A percentile compares a stretch with the other conserved stretches of the same genome.
Conservation (phyloP, 2,888 invertebrate genomes). For the Drosophila lacicola region DNA sequence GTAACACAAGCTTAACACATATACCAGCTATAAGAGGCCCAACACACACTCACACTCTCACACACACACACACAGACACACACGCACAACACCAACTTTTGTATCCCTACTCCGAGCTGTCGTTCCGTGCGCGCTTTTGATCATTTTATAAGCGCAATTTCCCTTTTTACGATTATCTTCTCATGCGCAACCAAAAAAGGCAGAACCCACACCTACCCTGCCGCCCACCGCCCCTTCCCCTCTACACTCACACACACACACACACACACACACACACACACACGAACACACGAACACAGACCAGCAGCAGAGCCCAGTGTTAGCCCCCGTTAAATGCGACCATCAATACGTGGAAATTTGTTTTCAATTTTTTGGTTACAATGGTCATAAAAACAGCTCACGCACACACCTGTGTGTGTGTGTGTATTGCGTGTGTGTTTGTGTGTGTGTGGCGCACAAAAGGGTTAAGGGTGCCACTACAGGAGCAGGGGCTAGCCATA, state of each 20-base stretch:
- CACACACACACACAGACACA: not conserved
- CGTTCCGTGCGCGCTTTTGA: slow-evolving; percentile 57
- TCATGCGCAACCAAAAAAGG: slow-evolving; percentile 62
- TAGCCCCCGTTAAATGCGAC: slow-evolving; percentile 30
- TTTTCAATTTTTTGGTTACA: slow-evolving; percentile 76
- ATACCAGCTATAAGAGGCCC: slow-evolving; percentile 1
- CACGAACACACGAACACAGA: not conserved
- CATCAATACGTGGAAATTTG: slow-evolving; percentile 75
- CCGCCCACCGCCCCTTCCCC: not conserved
- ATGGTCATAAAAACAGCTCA: slow-evolving; percentile 65
- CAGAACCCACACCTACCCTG: not conserved
- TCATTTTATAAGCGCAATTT: slow-evolving; percentile 73
- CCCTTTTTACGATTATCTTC: slow-evolving; percentile 73
- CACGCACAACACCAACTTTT: slow-evolving; percentile 2
- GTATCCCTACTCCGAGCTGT: slow-evolving; percentile 32
- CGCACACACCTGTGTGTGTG: slow-evolving; percentile 34
- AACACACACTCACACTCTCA: not conserved
- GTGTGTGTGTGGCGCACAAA: slow-evolving; percentile 24
- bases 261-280: not conserved
- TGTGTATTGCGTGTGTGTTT: slow-evolving; percentile 11
- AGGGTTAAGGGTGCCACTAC: slow-evolving; percentile 50
- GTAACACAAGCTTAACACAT: slow-evolving; percentile 7
- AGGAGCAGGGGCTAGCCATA: slow-evolving; percentile 49
- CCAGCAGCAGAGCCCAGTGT: not conserved
- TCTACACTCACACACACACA: not conserved